Base-by-base conservation (phyloP, 2,113 vertebrate genomes). In the Notarius quadriscutis region DNA sequence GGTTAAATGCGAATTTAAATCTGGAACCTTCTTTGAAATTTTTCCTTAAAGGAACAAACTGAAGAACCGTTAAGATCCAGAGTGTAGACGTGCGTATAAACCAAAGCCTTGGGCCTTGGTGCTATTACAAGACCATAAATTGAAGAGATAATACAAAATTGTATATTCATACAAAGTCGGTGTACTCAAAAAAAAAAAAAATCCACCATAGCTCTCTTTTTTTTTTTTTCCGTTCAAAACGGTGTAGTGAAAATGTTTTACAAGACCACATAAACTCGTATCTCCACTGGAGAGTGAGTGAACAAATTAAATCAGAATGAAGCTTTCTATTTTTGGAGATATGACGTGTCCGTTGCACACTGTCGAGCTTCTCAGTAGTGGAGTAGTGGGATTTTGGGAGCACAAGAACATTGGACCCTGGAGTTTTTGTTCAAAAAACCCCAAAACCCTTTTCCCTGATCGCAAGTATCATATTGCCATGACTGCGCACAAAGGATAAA, bases 251-350 rank as follows among this genome's bases (percentile, higher is more conserved):
- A 20, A 55, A 80, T 20, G 75, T 79, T 79, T 14, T 17, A 78
- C 75, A n/a, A 78, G 48, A 55, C 51, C 77, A 5, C 77, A 57
- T 27, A 79, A 81, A 81, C 15, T 60, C 78, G 5, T 58, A 60
- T 60, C 55, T 81, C 27, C 9, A 60, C 57, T 22, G 30, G 9
- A 81, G 79, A 58, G 10, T 34, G 79, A 58, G 10, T 20, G 57
- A 81, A 10, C 57, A 81, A 81, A 81, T 62, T 41, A 62, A 41
- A 22, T 30, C 79, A 81, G 79, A 62, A 62, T 62, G 30, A 81
- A 81, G 79, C 79, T 41, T 81, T 81, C 79, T 81, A 62, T 81
- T 81, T 81, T 81, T 20, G 79, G 79, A 60, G 18, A 81, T 60
- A 81, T 81, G 79, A 62, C 79, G 79, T 81, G 79, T 62, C 79